Conservation (phyloP, 2,113 vertebrate genomes). For the Herpetotheres cachinnans region DNA sequence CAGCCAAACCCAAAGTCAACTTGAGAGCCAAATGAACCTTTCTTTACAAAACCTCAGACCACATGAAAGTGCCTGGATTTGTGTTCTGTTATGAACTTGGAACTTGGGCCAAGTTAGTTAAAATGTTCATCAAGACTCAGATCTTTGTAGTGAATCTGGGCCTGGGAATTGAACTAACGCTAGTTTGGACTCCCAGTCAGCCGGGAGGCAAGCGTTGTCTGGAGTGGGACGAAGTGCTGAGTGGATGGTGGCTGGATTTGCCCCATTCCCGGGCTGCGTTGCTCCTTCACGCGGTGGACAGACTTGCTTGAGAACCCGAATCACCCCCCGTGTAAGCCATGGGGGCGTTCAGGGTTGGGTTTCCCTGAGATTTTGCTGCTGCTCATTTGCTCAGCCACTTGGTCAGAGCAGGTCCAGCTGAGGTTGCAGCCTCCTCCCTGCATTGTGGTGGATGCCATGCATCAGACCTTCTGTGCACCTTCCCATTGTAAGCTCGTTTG, state of each 20-base stretch:
- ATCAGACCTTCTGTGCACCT: neutral
- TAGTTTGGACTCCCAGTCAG: neutral
- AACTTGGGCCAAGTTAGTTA: conserved; percentile 16
- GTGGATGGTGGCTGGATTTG: neutral
- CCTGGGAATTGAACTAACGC: neutral
- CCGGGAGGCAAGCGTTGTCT: rapidly evolving
- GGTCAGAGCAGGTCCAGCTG: neutral
- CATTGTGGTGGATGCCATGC: neutral
- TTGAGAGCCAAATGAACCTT: conserved; percentile 13
- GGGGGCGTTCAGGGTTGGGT: neutral
- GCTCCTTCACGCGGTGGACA: rapidly evolving
- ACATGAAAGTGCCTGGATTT: conserved; percentile 20
- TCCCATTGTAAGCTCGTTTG: neutral
- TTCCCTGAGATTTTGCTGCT: neutral
- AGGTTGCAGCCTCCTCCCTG: neutral
- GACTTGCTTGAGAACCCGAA: neutral
- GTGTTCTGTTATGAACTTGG: neutral
- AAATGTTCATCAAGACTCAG: conserved; percentile 6
- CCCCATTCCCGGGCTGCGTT: rapidly evolving
- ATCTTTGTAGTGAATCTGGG: neutral
- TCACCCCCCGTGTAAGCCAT: neutral
- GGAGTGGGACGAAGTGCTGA: neutral
- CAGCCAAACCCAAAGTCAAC: conserved; percentile 36
- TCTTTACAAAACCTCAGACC: conserved; percentile 62
- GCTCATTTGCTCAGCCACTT: neutral